Evolutionary conservation across 1,140 invertebrate genomes (phyloP), one percentile per base, ranked within the genome.

Genomic region (Amphibalanus amphitrite): DNA sequence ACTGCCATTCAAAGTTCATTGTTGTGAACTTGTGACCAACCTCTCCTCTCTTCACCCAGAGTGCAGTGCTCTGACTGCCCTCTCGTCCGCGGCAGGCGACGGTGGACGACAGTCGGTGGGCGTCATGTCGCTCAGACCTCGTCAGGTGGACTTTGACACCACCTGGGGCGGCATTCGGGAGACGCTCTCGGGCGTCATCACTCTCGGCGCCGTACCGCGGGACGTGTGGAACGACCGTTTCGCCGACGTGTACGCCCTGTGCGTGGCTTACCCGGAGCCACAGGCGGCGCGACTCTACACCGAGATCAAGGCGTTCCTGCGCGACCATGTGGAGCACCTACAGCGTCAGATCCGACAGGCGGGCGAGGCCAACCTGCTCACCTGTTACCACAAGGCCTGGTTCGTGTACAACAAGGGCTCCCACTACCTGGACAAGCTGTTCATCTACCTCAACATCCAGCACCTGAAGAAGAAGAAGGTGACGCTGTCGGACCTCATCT

Each of bases 381-480:
- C 79, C 69, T 77, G 80, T 68, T 97, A 96, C 78, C 86, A 93
- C 79, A 83, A 85, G 71, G 87, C 90, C 70, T 97, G 93, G 93
- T 85, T 84, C 29, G 85, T 92, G 77, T 95, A 92, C 79, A 93
- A 89, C 74, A 78, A 90, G 81, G 93, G 93, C 72, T 89, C 93
- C 47, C 84, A 86, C 75, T 95, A 93, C 80, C 82, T 97, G 0
- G 92, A 95, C 81, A 86, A 87, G 76, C 83, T 96, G 25, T 96
- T 93, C 77, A 87, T 85, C 67, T 87, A 95, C 78, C 82, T 96
- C 67, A 96, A 96, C 81, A 87, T 91, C 72, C 92, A 95, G 77
- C 92, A 94, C 79, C 93, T 95, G 74, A 92, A 90, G 77, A 91
- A 93, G 79, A 89, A 92, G 76, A 93, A 92, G 82, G 84, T 89